Conservation (phyloP, 2,797 vertebrate genomes). For the Trachops cirrhosus region DNA sequence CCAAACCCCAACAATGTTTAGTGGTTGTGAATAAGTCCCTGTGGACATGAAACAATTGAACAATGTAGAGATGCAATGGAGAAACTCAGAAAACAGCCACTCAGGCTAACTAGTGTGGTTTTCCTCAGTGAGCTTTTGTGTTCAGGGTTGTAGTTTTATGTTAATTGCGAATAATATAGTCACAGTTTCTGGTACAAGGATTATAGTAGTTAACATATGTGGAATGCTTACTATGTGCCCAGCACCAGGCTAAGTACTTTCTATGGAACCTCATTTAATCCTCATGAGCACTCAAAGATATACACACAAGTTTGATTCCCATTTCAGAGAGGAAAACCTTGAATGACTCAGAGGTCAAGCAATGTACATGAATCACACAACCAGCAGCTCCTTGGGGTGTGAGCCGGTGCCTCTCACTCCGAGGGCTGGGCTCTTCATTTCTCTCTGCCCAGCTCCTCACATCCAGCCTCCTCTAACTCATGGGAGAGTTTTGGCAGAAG, state of each 20-base stretch:
- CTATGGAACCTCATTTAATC: not conserved
- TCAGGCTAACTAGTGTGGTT: rapidly evolving
- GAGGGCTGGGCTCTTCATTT: not conserved
- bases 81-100: not conserved
- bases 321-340: not conserved
- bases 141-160: not conserved
- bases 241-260: not conserved
- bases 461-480: not conserved
- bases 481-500: not conserved
- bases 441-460: not conserved
- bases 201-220: not conserved
- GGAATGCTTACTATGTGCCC: not conserved
- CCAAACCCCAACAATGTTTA: not conserved
- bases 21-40: not conserved
- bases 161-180: not conserved
- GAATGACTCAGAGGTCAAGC: not conserved
- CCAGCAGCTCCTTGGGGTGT: not conserved
- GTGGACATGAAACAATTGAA: not conserved
- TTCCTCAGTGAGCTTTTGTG: not conserved
- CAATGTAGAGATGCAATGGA: not conserved
- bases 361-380: not conserved
- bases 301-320: not conserved
- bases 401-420: not conserved
- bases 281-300: not conserved
- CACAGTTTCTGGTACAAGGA: not conserved